Evolutionary conservation across 37 sponge, comb jelly and placozoan genomes (phyloP).

Genomic region (Halisarca cf. caerulea): DNA sequence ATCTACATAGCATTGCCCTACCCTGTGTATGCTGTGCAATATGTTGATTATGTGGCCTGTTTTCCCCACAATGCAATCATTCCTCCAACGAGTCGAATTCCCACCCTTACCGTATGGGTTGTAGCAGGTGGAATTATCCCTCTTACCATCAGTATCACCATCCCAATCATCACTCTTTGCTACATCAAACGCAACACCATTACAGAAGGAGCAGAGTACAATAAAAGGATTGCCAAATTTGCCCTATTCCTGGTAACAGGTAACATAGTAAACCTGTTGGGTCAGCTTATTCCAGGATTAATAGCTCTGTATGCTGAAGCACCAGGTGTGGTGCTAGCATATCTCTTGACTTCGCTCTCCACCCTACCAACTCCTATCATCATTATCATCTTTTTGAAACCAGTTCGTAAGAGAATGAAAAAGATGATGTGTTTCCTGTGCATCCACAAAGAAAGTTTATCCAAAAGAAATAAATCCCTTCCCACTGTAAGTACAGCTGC

Average conservation of each 20-base stretch:
- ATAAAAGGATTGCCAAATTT: slow-evolving; percentile 2
- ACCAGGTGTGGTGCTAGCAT: neutral
- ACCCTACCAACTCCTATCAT: neutral
- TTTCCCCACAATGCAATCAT: neutral
- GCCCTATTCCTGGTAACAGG: neutral
- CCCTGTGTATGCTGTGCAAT: neutral
- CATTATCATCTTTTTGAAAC: neutral
- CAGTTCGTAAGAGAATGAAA: neutral
- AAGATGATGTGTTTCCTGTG: neutral
- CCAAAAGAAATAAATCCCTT: too few species aligned
- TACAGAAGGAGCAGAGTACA: neutral
- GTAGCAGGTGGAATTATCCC: neutral
- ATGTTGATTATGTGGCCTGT: neutral
- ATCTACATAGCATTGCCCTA: neutral
- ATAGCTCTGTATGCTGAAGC: neutral
- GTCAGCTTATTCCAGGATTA: neutral
- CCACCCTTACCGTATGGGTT: neutral
- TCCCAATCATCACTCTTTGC: neutral
- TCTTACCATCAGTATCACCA: neutral
- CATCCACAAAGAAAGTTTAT: too few species aligned
- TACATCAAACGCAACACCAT: neutral
- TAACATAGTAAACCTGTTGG: neutral
- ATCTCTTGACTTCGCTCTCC: neutral
- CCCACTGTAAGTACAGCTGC: too few species aligned
- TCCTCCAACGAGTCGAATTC: neutral